phyloP scores from a whole-genome alignment of 2,113 vertebrate species.

The Burhinus bistriatus region DNA sequence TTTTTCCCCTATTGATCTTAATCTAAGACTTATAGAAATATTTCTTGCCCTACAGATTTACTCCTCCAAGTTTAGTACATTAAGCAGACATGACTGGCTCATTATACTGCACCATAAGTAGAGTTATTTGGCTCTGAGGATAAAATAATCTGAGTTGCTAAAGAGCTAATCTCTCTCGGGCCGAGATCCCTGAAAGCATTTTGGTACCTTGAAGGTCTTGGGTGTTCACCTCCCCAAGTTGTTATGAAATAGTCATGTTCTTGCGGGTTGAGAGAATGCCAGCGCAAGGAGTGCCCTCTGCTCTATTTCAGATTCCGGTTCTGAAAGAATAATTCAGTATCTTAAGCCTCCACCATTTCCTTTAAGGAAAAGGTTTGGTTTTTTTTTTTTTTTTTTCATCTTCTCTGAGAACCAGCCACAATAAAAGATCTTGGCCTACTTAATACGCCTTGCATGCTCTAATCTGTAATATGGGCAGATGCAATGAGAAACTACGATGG shows the following conservation, averaged over 20 bases:
- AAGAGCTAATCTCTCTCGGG: neutral
- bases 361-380: neutral
- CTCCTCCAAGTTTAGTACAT: neutral
- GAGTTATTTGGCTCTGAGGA: neutral
- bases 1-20: neutral
- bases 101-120: neutral
- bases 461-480: neutral
- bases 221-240: neutral
- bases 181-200: neutral
- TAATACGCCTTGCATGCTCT: neutral
- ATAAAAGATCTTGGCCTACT: neutral
- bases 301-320: neutral
- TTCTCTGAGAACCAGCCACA: neutral
- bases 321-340: neutral
- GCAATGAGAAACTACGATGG: neutral
- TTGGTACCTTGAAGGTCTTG: neutral
- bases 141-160: neutral
- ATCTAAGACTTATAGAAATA: neutral
- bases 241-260: neutral
- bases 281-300: neutral
- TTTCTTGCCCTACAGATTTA: neutral
- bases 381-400: neutral
- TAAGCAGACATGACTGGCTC: neutral
- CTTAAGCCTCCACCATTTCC: neutral
- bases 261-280: neutral